phyloP scores from a whole-genome alignment of 2,888 invertebrate genomes.

The Ferdinandea cuprea region DNA sequence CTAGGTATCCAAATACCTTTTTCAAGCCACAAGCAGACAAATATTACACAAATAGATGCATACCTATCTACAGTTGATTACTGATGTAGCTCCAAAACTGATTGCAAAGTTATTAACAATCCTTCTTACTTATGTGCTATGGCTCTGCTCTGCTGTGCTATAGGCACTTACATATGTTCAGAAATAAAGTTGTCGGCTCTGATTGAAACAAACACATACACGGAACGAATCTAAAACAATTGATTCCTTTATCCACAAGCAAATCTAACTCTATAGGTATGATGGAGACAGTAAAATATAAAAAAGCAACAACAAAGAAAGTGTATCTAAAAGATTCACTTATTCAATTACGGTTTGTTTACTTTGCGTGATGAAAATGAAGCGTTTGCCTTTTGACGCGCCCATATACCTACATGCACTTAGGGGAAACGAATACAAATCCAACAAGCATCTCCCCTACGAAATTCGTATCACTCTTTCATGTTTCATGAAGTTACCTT shows the following conservation, averaged over 20 bases:
- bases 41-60: slow-evolving; percentile 11
- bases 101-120: slow-evolving; percentile 69
- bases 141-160: background rate
- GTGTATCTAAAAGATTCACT: slow-evolving; percentile 71
- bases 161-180: slow-evolving; percentile 65
- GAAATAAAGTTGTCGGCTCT: slow-evolving; percentile 73
- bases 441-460: slow-evolving; percentile 53
- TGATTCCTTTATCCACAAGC: slow-evolving; percentile 37
- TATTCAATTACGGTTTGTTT: slow-evolving; percentile 74
- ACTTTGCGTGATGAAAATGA: slow-evolving; percentile 72
- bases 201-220: slow-evolving; percentile 50
- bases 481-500: background rate
- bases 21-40: too few species aligned
- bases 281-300: background rate
- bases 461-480: slow-evolving; percentile 14
- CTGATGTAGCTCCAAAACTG: slow-evolving; percentile 5
- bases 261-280: background rate
- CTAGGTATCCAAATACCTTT: background rate
- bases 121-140: slow-evolving; percentile 24
- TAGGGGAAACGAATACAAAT: slow-evolving; percentile 13
- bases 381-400: slow-evolving; percentile 75
- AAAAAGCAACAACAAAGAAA: slow-evolving; percentile 47
- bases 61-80: slow-evolving; percentile 2
- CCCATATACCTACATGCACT: slow-evolving; percentile 42
- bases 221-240: slow-evolving; percentile 64